phyloP scores from a whole-genome alignment of 1,140 invertebrate species.

The Bombyx mandarina region DNA sequence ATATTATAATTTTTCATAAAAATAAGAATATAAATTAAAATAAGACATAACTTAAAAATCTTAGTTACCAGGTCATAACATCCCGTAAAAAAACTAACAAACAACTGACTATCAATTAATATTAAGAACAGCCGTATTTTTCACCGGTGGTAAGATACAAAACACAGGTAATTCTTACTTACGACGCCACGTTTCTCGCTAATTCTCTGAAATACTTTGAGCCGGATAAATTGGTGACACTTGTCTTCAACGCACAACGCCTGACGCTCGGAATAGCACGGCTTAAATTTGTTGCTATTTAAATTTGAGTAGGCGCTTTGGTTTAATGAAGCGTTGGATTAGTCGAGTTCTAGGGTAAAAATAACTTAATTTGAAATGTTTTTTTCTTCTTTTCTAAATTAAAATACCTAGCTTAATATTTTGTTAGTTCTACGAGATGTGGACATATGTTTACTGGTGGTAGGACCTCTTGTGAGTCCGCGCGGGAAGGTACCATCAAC shows the following conservation, averaged over 20 bases:
- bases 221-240: slow-evolving; percentile 15
- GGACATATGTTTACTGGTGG: background rate
- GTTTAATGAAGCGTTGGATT: background rate
- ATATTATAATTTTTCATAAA: too few relatives aligned
- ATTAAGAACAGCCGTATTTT: too few relatives aligned
- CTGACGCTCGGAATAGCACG: slow-evolving; percentile 7
- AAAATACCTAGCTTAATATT: background rate
- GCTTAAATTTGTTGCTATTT: slow-evolving; percentile 8
- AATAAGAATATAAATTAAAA: too few relatives aligned
- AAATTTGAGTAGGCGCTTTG: slow-evolving; percentile 12
- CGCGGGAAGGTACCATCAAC: too few relatives aligned
- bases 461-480: too few relatives aligned
- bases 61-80: too few relatives aligned
- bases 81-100: too few relatives aligned
- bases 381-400: background rate
- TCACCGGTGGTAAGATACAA: slow-evolving; percentile 2
- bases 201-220: slow-evolving; percentile 13
- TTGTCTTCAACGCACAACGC: slow-evolving; percentile 4
- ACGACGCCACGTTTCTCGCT: slow-evolving; percentile 14
- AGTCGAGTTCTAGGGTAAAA: background rate
- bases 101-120: too few relatives aligned
- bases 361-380: background rate
- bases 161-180: slow-evolving; percentile 16
- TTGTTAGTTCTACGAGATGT: background rate
- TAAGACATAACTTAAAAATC: too few relatives aligned